Base-by-base conservation (phyloP, 2,113 vertebrate genomes). In the Corvus cornix region DNA sequence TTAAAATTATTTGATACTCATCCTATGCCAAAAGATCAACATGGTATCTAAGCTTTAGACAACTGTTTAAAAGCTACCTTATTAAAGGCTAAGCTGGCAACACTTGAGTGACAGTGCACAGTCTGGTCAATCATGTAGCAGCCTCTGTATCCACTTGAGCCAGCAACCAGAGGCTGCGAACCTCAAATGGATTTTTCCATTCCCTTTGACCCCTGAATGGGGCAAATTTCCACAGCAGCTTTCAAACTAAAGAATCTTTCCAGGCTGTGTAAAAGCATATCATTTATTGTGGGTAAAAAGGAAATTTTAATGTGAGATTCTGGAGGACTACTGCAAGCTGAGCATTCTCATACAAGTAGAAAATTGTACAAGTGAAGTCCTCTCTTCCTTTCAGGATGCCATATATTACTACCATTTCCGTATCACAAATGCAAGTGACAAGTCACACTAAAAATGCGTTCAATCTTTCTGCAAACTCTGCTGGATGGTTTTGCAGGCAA, bases 131-230 rank as follows among this genome's bases (percentile, higher is more conserved):
- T 30, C 41, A 9, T 26, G n/a, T 1, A 46, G 21, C 75, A 88
- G 43, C 33, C 27, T 70, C 43, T 72, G 48, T 28, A 66, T 6
- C 22, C 30, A 17, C 31, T 27, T 74, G 51, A 75, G 35, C 14
- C 7, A 9, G 9, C 31, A 67, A 21, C 7, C 11, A 64, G n/a
- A 55, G 13, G 10, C 55, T 73, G 33, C 0, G 1, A 11, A 6
- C n/a, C 28, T 55, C 10, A 83, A 16, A 33, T 28, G 51, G 13
- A 13, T 63, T 88, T 78, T 73, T 46, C 33, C 9, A 35, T 7
- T 70, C 11, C 58, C 13, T 84, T 81, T 88, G 18, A 20, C 39
- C 10, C 24, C 58, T 43, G 11, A 19, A 10, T 18, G 15, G 11
- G 31, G 9, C 9, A 77, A 72, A 35, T 59, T 83, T 91, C 48